phyloP scores from a whole-genome alignment of 2,113 vertebrate genomes.

The Seriola dumerili region DNA sequence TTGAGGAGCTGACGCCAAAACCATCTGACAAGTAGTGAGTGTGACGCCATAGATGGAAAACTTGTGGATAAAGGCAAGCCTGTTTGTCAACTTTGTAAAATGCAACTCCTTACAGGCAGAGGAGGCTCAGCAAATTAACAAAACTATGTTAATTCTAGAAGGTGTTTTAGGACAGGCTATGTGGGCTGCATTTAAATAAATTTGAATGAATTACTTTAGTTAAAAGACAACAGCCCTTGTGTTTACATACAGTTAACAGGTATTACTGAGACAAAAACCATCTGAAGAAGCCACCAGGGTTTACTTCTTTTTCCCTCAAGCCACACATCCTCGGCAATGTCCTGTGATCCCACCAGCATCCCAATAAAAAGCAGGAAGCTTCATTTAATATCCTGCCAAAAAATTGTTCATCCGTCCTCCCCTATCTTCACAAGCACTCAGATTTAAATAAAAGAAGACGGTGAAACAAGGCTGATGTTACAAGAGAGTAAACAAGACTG shows the following conservation, averaged over 20 bases:
- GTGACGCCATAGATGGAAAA: background rate
- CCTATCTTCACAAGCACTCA: slow-evolving; percentile 62
- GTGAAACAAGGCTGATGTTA: slow-evolving; percentile 47
- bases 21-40: background rate
- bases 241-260: slow-evolving; percentile 1
- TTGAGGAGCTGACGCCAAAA: too few species aligned
- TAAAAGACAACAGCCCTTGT: background rate
- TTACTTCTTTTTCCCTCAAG: slow-evolving; percentile 47
- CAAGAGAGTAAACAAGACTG: slow-evolving; percentile 63
- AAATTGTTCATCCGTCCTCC: slow-evolving; percentile 66
- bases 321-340: slow-evolving; percentile 53
- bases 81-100: background rate
- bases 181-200: background rate
- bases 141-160: background rate
- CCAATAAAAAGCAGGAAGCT: slow-evolving; percentile 79
- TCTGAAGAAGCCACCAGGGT: slow-evolving; percentile 42
- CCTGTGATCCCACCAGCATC: slow-evolving; percentile 64
- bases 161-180: background rate
- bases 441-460: slow-evolving; percentile 73
- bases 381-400: slow-evolving; percentile 78
- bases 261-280: slow-evolving; percentile 14
- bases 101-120: background rate
- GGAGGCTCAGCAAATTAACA: background rate
- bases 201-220: background rate
- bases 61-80: too few species aligned